Base-by-base conservation (phyloP, 1,140 invertebrate genomes). In the Drosophila ironensis region DNA sequence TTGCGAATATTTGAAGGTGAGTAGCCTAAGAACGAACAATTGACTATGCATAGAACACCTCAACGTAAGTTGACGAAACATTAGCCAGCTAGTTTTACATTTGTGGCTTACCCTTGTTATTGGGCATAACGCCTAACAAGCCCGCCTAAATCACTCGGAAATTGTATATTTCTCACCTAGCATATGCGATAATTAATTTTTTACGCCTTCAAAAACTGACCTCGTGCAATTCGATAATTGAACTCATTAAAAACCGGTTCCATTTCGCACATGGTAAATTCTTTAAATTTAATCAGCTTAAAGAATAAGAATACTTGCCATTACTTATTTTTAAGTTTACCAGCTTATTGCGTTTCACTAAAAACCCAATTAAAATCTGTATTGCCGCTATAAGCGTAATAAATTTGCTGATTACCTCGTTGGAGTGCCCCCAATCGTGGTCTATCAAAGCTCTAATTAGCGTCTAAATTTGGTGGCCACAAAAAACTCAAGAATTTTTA, bases 401-500 rank as follows among this genome's bases (percentile, higher is more conserved):
- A n/a, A n/a, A n/a, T n/a, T n/a, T n/a, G n/a, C n/a, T n/a, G n/a
- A n/a, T n/a, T n/a, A n/a, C n/a, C n/a, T n/a, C n/a, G n/a, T n/a
- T n/a, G n/a, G n/a, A 20, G 24, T 7, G 14, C 5, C 7, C n/a
- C 19, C 38, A 61, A 50, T 54, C 44, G 41, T 11, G 11, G 12
- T 19, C 44, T 38, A 41, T 40, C 40, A 64, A 73, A 57, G 16
- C 30, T 30, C 28, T 40, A 56, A 78, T 70, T 68, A 72, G 12
- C 46, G 17, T 40, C 8, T 8, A n/a, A 42, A 24, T n/a, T n/a
- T n/a, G n/a, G 54, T 67, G 12, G 19, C 7, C 14, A 14, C n/a
- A 27, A 37, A 72, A 72, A 57, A 24, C 20, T 41, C 30, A 51
- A 80, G 64, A 80, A 80, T 70, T 20, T 54, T 30, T 14, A 51